Conservation (phyloP, 2,113 vertebrate genomes). For the Sander lucioperca region DNA sequence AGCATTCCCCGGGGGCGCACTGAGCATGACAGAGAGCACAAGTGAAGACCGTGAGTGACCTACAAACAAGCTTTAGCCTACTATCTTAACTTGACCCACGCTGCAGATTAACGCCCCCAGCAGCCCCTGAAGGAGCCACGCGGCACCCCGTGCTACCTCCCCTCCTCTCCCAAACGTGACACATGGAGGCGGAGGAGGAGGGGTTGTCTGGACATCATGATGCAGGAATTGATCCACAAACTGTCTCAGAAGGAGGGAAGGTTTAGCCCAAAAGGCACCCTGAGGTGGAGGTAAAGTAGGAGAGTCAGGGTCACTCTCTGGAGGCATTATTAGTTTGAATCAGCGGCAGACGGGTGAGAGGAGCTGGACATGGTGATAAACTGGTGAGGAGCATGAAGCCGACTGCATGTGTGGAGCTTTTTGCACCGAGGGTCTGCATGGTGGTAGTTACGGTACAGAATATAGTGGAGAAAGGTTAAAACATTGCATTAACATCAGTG, state of each 20-base stretch:
- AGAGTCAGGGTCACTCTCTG: constrained; percentile 26
- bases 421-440: neutral
- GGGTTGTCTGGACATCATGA: constrained; percentile 12
- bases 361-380: constrained; percentile 21
- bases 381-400: constrained; percentile 26
- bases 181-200: neutral
- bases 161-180: constrained; percentile 21
- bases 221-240: constrained; percentile 24
- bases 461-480: neutral
- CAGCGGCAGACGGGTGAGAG: constrained; percentile 32
- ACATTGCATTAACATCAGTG: too few species aligned
- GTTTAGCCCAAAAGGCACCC: constrained; percentile 38
- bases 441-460: neutral
- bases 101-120: constrained; percentile 61
- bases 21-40: constrained; percentile 51
- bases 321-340: constrained; percentile 28
- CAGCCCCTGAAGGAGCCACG: constrained; percentile 55
- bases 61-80: constrained; percentile 67
- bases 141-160: constrained; percentile 13
- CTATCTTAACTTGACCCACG: constrained; percentile 46
- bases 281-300: constrained; percentile 55
- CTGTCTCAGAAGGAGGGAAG: constrained; percentile 19
- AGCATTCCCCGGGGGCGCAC: constrained; percentile 76
- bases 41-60: constrained; percentile 68
- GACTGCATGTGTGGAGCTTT: neutral